Percentiles rank a stretch among this genome's conserved stretches.
Conservation (phyloP, 2,113 vertebrate genomes). For the Bujurquina vittata region DNA sequence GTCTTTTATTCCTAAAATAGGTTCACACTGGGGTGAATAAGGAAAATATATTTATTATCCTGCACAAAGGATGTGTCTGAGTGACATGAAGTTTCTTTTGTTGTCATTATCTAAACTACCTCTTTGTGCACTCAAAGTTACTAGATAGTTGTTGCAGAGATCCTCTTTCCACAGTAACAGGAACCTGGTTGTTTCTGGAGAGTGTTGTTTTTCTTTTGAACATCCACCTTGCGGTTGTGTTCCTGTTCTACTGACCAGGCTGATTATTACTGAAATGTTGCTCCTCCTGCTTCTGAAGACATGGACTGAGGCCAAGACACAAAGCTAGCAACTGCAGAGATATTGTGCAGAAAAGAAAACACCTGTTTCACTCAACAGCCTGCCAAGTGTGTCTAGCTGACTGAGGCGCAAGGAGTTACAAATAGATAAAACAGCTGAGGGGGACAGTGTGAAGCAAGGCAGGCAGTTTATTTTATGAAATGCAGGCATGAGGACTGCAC, state of each 20-base stretch:
- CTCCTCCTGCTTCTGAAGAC: neutral
- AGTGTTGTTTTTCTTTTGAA: conserved; percentile 55
- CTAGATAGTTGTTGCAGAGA: neutral
- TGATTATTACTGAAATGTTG: conserved; percentile 42
- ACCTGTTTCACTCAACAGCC: conserved; percentile 10
- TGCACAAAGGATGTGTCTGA: neutral
- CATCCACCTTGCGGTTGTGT: conserved; percentile 61
- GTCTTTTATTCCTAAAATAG: neutral
- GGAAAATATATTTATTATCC: neutral
- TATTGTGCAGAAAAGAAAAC: conserved; percentile 19
- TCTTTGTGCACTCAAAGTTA: neutral
- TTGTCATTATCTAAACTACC: neutral
- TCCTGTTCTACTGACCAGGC: neutral
- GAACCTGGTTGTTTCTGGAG: conserved; percentile 19
- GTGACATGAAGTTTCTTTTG: neutral
- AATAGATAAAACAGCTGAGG: neutral
- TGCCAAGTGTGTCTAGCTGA: conserved; percentile 21
- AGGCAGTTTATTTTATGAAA: neutral
- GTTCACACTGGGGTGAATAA: neutral
- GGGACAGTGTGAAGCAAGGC: neutral
- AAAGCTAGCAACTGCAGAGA: conserved; percentile 7
- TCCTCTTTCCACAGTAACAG: conserved; percentile 44
- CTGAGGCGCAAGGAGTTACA: neutral
- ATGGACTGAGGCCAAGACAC: conserved; percentile 20
- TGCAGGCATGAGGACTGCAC: neutral